These are phyloP conservation scores for Andricus quercusramuli DNA, from an alignment of 2,888 invertebrate species.

Conservation along the genomic window DNA sequence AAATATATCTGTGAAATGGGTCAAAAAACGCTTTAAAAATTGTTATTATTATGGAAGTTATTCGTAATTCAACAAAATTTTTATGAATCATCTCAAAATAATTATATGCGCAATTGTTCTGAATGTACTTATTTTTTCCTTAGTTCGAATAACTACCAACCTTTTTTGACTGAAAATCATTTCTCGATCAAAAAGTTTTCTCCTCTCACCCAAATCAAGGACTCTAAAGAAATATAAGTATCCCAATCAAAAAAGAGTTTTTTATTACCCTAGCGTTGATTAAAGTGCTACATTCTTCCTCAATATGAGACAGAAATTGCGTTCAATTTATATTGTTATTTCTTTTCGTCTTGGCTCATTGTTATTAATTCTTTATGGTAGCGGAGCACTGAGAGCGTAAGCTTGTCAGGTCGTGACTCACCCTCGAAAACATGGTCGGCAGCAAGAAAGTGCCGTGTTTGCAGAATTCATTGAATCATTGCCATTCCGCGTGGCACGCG, in stretches of 20 bases:
- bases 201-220: too few relatives aligned
- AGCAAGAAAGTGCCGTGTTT: slow-evolving; percentile 67
- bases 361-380: slow-evolving; percentile 70
- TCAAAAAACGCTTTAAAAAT: too few relatives aligned
- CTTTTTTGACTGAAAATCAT: too few relatives aligned
- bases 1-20: too few relatives aligned
- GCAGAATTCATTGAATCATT: slow-evolving; percentile 74
- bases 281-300: not conserved
- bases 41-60: too few relatives aligned
- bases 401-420: slow-evolving; percentile 65
- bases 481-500: slow-evolving; percentile 67
- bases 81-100: too few relatives aligned
- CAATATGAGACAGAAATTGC: not conserved
- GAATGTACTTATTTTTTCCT: too few relatives aligned
- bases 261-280: not conserved
- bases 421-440: slow-evolving; percentile 46
- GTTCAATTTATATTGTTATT: not conserved
- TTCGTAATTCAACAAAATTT: too few relatives aligned
- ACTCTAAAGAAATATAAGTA: too few relatives aligned
- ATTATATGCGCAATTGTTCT: too few relatives aligned
- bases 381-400: slow-evolving; percentile 67
- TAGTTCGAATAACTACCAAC: too few relatives aligned
- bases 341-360: slow-evolving; percentile 61
- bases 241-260: not conserved
- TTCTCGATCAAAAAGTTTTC: too few relatives aligned